Percentiles rank a stretch among this genome's conserved stretches.
These are phyloP conservation scores for Cabera pusaria DNA, from an alignment of 2,888 invertebrate genomes.

Conservation along the genomic window DNA sequence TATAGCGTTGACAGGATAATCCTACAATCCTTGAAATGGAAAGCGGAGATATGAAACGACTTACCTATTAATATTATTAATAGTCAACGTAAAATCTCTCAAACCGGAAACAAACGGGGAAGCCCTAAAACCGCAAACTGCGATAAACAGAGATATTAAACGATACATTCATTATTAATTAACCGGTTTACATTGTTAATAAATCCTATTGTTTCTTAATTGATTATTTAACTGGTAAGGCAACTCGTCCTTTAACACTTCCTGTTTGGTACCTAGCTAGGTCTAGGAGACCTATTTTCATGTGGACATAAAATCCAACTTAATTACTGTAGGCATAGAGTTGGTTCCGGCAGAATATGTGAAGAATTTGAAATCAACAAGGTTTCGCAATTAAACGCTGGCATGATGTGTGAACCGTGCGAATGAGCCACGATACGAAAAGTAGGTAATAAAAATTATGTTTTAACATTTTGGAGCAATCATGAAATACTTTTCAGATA, in stretches of 20 bases:
- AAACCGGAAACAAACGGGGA: constrained; percentile 29
- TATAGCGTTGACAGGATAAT: too few species aligned
- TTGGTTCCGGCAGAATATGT: constrained; percentile 8
- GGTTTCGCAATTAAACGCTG: too few species aligned
- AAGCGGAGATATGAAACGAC: too few species aligned
- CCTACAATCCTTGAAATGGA: too few species aligned
- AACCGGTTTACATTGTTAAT: constrained; percentile 25
- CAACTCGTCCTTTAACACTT: constrained; percentile 24
- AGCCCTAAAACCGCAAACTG: constrained; percentile 33
- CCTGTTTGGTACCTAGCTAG: constrained; percentile 13
- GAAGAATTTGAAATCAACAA: background rate
- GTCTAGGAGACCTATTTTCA: constrained; percentile 18
- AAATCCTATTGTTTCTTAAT: constrained; percentile 45
- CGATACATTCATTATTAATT: constrained; percentile 25
- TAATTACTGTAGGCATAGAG: constrained; percentile 19
- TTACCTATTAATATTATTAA: background rate
- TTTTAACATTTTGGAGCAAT: too few species aligned
- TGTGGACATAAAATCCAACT: constrained; percentile 13
- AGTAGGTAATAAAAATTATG: too few species aligned
- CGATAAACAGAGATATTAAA: constrained; percentile 22
- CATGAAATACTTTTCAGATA: too few species aligned
- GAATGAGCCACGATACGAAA: too few species aligned
- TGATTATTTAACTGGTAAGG: constrained; percentile 36
- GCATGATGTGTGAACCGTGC: too few species aligned
- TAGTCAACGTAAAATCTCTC: background rate